Evolutionary conservation across 2,888 invertebrate genomes (phyloP).

Genomic region (Ichneumoninae sp.): DNA sequence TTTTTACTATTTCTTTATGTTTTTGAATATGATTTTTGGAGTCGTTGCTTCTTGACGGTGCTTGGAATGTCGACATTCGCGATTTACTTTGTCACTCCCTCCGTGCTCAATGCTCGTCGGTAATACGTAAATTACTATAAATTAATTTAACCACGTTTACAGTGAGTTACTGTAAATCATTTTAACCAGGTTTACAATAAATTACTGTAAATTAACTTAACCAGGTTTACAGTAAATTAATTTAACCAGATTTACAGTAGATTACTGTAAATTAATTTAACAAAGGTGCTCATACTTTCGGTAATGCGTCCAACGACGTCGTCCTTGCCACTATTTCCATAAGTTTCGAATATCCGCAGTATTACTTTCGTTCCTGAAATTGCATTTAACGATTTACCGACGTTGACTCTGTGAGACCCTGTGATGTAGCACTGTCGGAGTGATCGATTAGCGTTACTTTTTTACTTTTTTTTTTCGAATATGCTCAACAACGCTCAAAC

Average conservation of each 20-base stretch:
- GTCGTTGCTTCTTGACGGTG: conserved; percentile 13
- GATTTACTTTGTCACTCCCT: background rate
- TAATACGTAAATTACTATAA: conserved; percentile 7
- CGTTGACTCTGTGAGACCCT: conserved; percentile 1
- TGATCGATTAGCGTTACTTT: conserved; percentile 28
- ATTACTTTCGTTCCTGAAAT: conserved; percentile 15
- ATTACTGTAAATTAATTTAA: conserved; percentile 7
- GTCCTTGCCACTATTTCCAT: conserved; percentile 41
- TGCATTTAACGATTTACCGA: conserved; percentile 26
- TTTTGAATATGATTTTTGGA: conserved; percentile 3
- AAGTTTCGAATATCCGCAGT: conserved; percentile 18
- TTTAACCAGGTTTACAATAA: background rate
- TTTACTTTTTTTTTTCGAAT: conserved; percentile 28
- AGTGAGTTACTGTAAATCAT: background rate
- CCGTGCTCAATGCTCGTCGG: background rate
- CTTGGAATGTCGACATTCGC: conserved; percentile 9
- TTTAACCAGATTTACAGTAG: too few species aligned
- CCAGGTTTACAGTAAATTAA: background rate
- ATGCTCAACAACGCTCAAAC: conserved; percentile 55
- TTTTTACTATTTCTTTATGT: background rate
- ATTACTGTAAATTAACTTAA: background rate
- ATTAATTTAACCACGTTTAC: background rate
- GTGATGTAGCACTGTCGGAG: conserved; percentile 35
- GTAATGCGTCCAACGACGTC: conserved; percentile 21
- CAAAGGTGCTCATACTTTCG: conserved; percentile 26